Base-by-base conservation (phyloP, 2,797 vertebrate genomes). In the Anomalospiza imberbis region DNA sequence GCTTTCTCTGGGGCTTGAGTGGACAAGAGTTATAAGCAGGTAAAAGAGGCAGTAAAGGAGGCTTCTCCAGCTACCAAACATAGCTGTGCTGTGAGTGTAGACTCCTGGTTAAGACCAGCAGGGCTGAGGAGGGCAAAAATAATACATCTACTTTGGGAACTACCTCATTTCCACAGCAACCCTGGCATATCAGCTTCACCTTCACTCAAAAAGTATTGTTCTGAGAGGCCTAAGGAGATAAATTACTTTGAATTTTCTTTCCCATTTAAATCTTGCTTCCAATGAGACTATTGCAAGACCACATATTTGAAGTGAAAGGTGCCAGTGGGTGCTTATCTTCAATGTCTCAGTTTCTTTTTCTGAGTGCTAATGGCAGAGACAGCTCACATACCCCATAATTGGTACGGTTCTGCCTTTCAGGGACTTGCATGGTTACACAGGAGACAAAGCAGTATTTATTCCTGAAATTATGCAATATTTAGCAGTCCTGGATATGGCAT, bases 381-480 rank as follows among this genome's bases (percentile, higher is more conserved):
- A 78, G n/a, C 17, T 76, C 47, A 36, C 38, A 36, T 10, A 45
- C 2, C 29, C 4, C 1, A 2, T 19, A 73, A 26, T 13, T 24
- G 28, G 7, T 17, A 42, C 0, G 0, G 31, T 26, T 53, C 58
- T 87, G 17, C 32, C 34, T 57, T 88, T 87, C 2, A 1, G n/a
- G 47, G 47, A 40, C 44, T 60, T 0, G 0, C 19, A 7, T 10
- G 6, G 6, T 32, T 61, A 71, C 53, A 74, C 40, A 15, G 40
- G 40, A 40, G 18, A 47, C 9, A 54, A 74, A 82, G 22, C 22
- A 19, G 10, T 25, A 29, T 60, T 63, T 45, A 38, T 22, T 55
- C 13, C n/a, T 63, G 32, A 17, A 77, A 60, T 12, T 16, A 26
- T 44, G 20, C 1, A 32, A 60, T 58, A 61, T 57, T 51, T 63